Base-by-base conservation (phyloP, 2,888 invertebrate species). In the Pocota personata region DNA sequence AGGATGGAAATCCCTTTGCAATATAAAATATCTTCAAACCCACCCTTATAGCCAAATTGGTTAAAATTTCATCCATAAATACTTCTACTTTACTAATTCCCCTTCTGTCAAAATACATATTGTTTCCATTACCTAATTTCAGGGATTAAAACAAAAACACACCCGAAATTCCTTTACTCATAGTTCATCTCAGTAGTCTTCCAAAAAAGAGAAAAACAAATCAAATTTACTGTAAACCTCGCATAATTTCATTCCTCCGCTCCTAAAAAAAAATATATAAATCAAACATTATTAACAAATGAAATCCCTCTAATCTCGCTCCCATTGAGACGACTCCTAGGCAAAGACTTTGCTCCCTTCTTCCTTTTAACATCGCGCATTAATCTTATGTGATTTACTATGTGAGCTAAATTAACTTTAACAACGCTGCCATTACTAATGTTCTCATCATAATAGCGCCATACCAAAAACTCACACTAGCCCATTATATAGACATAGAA, bases 241-340 rank as follows among this genome's bases (percentile, higher is more conserved):
- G 37, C 58, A 77, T 66, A 66, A 78, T 72, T 60, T 58, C 43
- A 52, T 10, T 43, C n/a, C 3, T 14, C 35, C 30, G 7, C 14
- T 8, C 7, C 1, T 10, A 30, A 64, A 8, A 37, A 24, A 50
- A 24, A 24, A 24, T 24, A 60, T 16, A 69, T 84, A 84, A 75
- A 79, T 84, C 79, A 84, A 79, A 75, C 79, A 79, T 84, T 84
- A 84, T 84, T 84, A 84, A 79, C 83, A 84, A 84, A 84, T 79
- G 79, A 84, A 84, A 84, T 79, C 79, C 75, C 46, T 43, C 57
- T 76, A 76, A 76, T 76, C 76, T 40, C n/a, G 73, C 62, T 37
- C 62, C 35, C 32, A 50, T 43, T 14, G 52, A 73, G 40, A n/a
- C 27, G 5, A 50, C 14, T 43, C 62, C 58, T 58, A 32, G 67